phyloP scores from a whole-genome alignment of 2,797 vertebrate species.

The Rhadinocentrus ornatus region DNA sequence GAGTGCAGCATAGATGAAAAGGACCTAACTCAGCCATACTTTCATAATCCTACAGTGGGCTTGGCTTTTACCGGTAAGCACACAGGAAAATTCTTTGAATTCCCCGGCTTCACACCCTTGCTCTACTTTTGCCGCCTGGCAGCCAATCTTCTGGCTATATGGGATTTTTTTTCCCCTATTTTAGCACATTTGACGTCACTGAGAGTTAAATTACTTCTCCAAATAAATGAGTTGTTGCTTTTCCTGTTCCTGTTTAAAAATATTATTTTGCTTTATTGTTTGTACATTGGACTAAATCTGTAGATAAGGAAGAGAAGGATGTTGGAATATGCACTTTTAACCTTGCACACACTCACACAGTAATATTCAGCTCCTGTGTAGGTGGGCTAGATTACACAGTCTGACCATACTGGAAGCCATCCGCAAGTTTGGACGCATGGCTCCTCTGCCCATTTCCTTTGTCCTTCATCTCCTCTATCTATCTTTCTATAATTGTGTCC shows the following conservation, averaged over 20 bases:
- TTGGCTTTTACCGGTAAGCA: conserved; percentile 65
- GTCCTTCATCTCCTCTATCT: conserved; percentile 72
- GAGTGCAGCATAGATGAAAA: conserved; percentile 69
- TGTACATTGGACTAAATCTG: conserved; percentile 65
- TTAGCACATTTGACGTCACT: conserved; percentile 66
- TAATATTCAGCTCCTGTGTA: conserved; percentile 43
- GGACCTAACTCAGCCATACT: conserved; percentile 47
- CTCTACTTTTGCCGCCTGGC: conserved; percentile 62
- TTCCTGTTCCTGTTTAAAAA: conserved; percentile 17
- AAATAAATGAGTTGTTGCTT: conserved; percentile 27
- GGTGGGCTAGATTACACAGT: conserved; percentile 59
- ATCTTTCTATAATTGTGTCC: conserved; percentile 73
- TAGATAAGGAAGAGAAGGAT: conserved; percentile 42
- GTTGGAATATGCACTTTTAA: conserved; percentile 30
- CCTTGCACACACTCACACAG: conserved; percentile 13
- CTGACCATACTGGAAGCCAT: conserved; percentile 49
- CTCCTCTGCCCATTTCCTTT: conserved; percentile 51
- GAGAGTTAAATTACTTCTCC: conserved; percentile 54
- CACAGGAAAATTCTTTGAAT: conserved; percentile 75
- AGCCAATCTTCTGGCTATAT: conserved; percentile 44
- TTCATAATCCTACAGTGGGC: conserved; percentile 68
- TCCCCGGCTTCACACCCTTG: conserved; percentile 63
- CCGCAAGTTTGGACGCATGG: conserved; percentile 44
- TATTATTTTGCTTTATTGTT: conserved; percentile 36
- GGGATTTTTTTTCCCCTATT: conserved; percentile 25